Evolutionary conservation across 2,113 vertebrate genomes (phyloP), one percentile per base, ranked within the genome.

Genomic region (Orthochromis malagaraziensis): DNA sequence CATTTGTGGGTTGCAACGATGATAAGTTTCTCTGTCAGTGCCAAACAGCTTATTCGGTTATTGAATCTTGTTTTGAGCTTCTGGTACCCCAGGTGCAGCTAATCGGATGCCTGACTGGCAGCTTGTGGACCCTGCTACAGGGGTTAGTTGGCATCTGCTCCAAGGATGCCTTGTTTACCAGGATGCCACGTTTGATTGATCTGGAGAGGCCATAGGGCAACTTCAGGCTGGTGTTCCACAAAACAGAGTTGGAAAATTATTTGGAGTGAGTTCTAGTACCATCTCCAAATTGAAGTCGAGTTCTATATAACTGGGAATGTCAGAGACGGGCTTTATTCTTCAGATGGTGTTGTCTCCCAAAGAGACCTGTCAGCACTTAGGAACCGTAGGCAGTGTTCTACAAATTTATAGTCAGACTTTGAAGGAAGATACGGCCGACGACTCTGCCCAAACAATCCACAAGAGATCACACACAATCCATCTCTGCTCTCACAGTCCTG

Each of bases 291-390:
- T 65, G 33, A 38, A 38, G 33, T 65, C 10, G 5, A 40, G 35
- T 40, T 68, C 19, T 40, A 9, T 68, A 40, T 68, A 68, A 21
- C 19, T 4, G 19, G 35, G 11, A 1, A 40, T 21, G 3, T 68
- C 19, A 21, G 33, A 13, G 33, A 0, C 0, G 2, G 33, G 0
- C 63, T 68, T 40, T 65, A 38, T 12, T 21, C 1, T 38, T 65
- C 33, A 38, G n/a, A 19, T 13, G 19, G 11, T 21, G 0, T 65
- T 38, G 63, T 21, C 10, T 68, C 33, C 33, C 33, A 68, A 21
- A 40, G 19, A 40, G 33, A 68, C 33, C 19, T 65, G 60, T 65
- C 0, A 65, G 10, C 60, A 5, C 33, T 65, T 65, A 38, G 10
- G 33, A 65, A 65, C 60, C 1, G 4, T 40, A 1, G 63, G 11